A percentile compares a stretch with the other conserved stretches of the same genome.
These are phyloP conservation scores for Heterotilapia buettikoferi DNA, from an alignment of 2,113 vertebrate species.

Conservation along the genomic window DNA sequence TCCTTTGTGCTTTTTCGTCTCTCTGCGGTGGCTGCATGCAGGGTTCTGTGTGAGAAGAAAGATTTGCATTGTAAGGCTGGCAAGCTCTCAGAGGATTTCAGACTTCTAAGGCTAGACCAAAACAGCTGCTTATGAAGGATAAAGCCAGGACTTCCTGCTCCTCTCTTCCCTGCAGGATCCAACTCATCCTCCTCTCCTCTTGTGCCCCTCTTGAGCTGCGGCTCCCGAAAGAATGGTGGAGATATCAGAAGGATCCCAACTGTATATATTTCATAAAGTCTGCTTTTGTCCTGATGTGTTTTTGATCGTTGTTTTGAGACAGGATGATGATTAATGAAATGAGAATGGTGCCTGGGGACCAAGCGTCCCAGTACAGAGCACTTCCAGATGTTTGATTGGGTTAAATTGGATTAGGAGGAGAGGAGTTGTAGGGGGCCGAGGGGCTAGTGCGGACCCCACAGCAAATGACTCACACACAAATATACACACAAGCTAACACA, in stretches of 20 bases:
- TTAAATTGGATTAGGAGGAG: constrained; percentile 45
- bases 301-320: constrained; percentile 54
- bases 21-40: constrained; percentile 15
- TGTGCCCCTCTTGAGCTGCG: constrained; percentile 23
- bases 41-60: constrained; percentile 25
- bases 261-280: constrained; percentile 25
- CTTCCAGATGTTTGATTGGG: constrained; percentile 69
- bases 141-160: constrained; percentile 59
- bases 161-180: constrained; percentile 4
- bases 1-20: constrained; percentile 30
- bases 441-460: constrained; percentile 27
- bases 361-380: constrained; percentile 21
- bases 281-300: constrained; percentile 44
- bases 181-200: constrained; percentile 25
- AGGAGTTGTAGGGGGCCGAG: constrained; percentile 6
- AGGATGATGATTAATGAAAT: constrained; percentile 55
- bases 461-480: constrained; percentile 9
- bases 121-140: constrained; percentile 55
- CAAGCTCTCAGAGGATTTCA: constrained; percentile 37
- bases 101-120: constrained; percentile 45
- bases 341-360: constrained; percentile 23
- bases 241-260: constrained; percentile 33
- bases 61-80: constrained; percentile 31
- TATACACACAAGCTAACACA: background rate
- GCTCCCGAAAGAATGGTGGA: constrained; percentile 3